Evolutionary conservation across 2,113 vertebrate genomes (phyloP).

Genomic region (Ochotona curzoniae): DNA sequence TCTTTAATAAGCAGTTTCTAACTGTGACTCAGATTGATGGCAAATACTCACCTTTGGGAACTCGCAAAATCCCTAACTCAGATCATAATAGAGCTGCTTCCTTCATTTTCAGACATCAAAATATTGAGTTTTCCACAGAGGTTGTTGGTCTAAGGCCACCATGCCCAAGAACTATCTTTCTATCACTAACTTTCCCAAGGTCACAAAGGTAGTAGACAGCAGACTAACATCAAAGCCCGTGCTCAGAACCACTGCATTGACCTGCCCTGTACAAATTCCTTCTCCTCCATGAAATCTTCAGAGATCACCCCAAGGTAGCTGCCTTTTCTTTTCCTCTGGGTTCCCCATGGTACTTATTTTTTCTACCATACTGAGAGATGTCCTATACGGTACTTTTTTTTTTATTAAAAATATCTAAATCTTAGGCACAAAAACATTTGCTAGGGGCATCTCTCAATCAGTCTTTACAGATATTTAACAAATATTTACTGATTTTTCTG

Average conservation of each 20-base stretch:
- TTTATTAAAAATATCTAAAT: neutral
- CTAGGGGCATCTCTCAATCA: neutral
- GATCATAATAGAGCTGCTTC: neutral
- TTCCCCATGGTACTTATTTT: neutral
- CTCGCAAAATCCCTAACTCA: neutral
- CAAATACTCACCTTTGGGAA: constrained; percentile 4
- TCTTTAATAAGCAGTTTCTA: neutral
- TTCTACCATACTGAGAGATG: neutral
- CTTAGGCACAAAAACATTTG: neutral
- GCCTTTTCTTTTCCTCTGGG: neutral
- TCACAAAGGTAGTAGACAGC: neutral
- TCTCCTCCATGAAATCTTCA: neutral
- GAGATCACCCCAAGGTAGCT: neutral
- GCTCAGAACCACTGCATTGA: neutral
- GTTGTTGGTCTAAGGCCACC: neutral
- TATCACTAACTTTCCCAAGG: neutral
- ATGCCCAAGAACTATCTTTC: no score
- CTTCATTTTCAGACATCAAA: constrained; percentile 57
- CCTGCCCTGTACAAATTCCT: neutral
- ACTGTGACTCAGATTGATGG: neutral
- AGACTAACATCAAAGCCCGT: neutral
- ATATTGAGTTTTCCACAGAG: constrained; percentile 23
- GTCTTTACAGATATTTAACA: constrained; percentile 19
- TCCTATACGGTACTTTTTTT: neutral
- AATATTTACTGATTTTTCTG: constrained; percentile 7